Conservation (phyloP, 1,140 invertebrate genomes). For the Trichonephila inaurata region DNA sequence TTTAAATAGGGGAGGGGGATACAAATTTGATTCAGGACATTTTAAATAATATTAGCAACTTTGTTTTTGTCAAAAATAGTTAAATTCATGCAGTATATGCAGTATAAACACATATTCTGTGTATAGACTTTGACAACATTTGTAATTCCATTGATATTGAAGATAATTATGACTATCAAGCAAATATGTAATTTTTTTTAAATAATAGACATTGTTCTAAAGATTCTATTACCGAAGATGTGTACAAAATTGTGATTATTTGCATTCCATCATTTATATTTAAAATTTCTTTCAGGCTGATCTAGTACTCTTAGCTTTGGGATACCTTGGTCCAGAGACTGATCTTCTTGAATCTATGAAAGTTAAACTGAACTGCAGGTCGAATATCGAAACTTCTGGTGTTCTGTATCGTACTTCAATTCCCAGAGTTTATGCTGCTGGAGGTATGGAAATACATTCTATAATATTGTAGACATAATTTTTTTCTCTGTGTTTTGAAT, state of each 20-base stretch:
- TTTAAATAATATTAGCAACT: too few species aligned
- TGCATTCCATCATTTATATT: not conserved
- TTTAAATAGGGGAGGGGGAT: too few species aligned
- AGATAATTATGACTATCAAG: too few species aligned
- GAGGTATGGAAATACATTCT: slow-evolving; percentile 85
- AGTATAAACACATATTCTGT: too few species aligned
- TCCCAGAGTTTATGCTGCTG: slow-evolving; percentile 95
- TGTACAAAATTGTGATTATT: not conserved
- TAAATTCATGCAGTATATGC: too few species aligned
- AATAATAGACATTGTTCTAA: not conserved
- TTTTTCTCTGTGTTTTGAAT: too few species aligned
- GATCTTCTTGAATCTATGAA: slow-evolving; percentile 92
- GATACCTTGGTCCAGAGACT: slow-evolving; percentile 97
- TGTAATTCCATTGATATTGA: too few species aligned
- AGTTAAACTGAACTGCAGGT: slow-evolving; percentile 91
- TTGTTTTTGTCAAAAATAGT: too few species aligned
- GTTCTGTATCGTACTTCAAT: slow-evolving; percentile 91
- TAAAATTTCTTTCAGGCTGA: slow-evolving; percentile 85
- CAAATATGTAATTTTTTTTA: too few species aligned
- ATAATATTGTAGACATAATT: too few species aligned
- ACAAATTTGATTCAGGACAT: too few species aligned
- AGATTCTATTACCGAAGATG: not conserved
- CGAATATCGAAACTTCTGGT: slow-evolving; percentile 92
- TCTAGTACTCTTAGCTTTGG: slow-evolving; percentile 97
- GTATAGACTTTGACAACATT: too few species aligned